Conservation (phyloP, 2,113 vertebrate species). For the Corythoichthys haematopterus region DNA sequence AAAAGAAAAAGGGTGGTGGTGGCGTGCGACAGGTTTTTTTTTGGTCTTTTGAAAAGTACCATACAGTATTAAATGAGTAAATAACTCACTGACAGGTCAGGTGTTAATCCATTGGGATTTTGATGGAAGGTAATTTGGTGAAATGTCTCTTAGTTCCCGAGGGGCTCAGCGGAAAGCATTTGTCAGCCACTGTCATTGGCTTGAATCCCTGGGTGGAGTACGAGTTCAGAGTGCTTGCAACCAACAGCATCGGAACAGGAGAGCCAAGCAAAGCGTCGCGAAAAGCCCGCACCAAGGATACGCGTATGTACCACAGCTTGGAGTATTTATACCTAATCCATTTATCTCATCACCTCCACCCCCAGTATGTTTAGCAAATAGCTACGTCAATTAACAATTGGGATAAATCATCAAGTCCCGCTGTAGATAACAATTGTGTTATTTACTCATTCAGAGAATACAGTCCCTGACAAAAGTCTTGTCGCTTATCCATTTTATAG, state of each 20-base stretch:
- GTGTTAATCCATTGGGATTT: constrained; percentile 24
- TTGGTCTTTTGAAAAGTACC: constrained; percentile 12
- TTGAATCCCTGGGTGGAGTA: constrained; percentile 95
- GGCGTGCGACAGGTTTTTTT: constrained; percentile 5
- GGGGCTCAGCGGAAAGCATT: constrained; percentile 79
- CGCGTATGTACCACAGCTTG: constrained; percentile 71
- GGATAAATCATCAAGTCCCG: background rate
- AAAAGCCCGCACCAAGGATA: constrained; percentile 85
- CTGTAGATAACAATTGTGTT: constrained; percentile 5
- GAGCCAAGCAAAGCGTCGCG: constrained; percentile 87
- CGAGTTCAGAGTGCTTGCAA: constrained; percentile 88
- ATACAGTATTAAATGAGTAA: constrained; percentile 23
- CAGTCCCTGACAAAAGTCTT: too few relatives aligned
- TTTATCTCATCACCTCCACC: background rate
- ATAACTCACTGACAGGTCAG: constrained; percentile 30
- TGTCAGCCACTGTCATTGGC: constrained; percentile 83
- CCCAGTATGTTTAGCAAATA: background rate
- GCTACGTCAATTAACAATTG: background rate
- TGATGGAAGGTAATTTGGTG: constrained; percentile 49
- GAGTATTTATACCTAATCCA: background rate
- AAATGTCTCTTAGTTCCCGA: constrained; percentile 78
- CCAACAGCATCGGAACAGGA: constrained; percentile 86
- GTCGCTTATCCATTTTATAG: too few relatives aligned
- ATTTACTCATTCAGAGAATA: background rate
- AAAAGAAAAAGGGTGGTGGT: background rate